Percentiles rank a stretch among this genome's conserved stretches.
phyloP scores from a whole-genome alignment of 23 tunicate genomes.

The Trididemnum nubilum region DNA sequence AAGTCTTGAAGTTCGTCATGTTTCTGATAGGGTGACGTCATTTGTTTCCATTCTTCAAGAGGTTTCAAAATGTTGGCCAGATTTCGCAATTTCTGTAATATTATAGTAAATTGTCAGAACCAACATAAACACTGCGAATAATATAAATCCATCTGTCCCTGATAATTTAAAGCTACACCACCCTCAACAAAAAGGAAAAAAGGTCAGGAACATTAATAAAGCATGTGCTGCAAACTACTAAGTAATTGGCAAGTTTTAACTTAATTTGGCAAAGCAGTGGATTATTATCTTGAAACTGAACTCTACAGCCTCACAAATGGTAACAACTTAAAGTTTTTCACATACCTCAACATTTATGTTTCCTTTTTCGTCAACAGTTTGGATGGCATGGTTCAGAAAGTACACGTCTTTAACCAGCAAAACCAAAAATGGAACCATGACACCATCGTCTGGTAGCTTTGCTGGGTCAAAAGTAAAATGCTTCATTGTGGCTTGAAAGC shows the following conservation, averaged over 20 bases:
- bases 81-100: constrained; percentile 66
- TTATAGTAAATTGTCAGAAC: background rate
- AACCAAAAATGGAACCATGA: constrained; percentile 82
- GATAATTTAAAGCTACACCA: too few relatives aligned
- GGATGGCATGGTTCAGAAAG: constrained; percentile 84
- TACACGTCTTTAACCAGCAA: constrained; percentile 93
- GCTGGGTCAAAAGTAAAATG: constrained; percentile 50
- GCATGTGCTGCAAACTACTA: too few relatives aligned
- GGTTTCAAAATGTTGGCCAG: constrained; percentile 76
- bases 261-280: too few relatives aligned
- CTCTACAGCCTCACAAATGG: too few relatives aligned
- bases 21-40: constrained; percentile 48
- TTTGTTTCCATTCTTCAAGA: constrained; percentile 82
- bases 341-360: constrained; percentile 86
- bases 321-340: too few relatives aligned
- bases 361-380: constrained; percentile 70
- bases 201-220: too few relatives aligned
- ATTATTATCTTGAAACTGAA: too few relatives aligned
- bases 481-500: background rate
- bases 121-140: background rate
- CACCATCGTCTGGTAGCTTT: constrained; percentile 47
- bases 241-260: too few relatives aligned
- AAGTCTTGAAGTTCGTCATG: constrained; percentile 73
- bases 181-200: too few relatives aligned
- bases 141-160: too few relatives aligned